Conservation (phyloP, 2,797 vertebrate species). For the Pogoniulus pusillus region DNA sequence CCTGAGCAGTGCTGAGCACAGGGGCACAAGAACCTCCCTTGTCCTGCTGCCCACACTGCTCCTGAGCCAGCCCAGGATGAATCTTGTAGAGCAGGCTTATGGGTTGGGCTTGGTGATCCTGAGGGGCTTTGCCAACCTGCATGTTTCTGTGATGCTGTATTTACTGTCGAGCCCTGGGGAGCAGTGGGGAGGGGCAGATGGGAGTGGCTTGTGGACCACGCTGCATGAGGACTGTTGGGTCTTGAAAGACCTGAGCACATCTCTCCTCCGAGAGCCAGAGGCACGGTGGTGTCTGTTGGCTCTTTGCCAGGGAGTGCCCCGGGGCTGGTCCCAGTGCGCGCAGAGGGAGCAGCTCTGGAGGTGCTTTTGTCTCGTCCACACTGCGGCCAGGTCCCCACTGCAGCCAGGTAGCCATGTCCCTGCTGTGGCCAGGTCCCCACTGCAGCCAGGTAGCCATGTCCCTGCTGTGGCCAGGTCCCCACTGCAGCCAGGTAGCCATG, state of each 20-base stretch:
- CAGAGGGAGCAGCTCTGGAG: neutral
- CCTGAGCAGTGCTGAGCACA: too few relatives aligned
- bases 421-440: too few relatives aligned
- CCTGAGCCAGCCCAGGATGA: too few relatives aligned
- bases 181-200: neutral
- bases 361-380: neutral
- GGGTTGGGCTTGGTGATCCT: too few relatives aligned
- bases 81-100: too few relatives aligned
- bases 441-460: too few relatives aligned
- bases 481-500: too few relatives aligned
- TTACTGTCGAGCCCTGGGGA: neutral
- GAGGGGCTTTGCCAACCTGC: too few relatives aligned
- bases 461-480: too few relatives aligned
- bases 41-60: too few relatives aligned
- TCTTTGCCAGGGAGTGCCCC: neutral
- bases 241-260: neutral
- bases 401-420: too few relatives aligned
- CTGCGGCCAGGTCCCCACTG: neutral
- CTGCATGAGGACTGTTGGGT: neutral
- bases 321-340: neutral
- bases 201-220: neutral
- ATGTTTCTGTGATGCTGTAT: neutral
- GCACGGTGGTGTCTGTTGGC: rapidly evolving
- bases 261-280: neutral
- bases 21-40: too few relatives aligned